Evolutionary conservation across 2,888 invertebrate genomes (phyloP).

Genomic region (Amiota communis): DNA sequence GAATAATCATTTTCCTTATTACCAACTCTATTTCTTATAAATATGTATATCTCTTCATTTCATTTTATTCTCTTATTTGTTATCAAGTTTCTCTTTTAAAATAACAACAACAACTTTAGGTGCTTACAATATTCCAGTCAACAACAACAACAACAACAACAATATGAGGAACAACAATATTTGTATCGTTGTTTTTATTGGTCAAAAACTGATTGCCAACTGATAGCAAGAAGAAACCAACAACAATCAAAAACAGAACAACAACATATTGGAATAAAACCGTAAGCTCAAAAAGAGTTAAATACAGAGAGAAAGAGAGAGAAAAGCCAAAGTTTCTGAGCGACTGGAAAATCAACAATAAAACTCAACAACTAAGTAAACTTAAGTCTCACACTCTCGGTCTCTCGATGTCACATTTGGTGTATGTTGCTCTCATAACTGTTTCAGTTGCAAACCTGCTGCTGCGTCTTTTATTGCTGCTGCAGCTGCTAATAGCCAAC

Average conservation of each 20-base stretch:
- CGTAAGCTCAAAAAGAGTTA: conserved; percentile 55
- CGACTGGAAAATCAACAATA: conserved; percentile 60
- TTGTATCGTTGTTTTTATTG: conserved; percentile 64
- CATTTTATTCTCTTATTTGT: too few relatives aligned
- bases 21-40: too few relatives aligned
- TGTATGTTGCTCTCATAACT: conserved; percentile 28
- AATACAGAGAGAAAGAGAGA: too few relatives aligned
- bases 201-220: conserved; percentile 65
- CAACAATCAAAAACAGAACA: conserved; percentile 11
- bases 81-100: too few relatives aligned
- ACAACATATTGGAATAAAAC: conserved; percentile 61
- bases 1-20: too few relatives aligned
- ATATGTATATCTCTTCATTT: too few relatives aligned
- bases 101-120: not conserved
- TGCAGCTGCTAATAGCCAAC: not conserved
- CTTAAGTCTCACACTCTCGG: not conserved
- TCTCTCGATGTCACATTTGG: not conserved
- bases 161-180: conserved; percentile 44
- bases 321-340: conserved; percentile 2
- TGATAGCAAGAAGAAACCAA: conserved; percentile 55
- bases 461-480: conserved; percentile 31
- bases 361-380: conserved; percentile 48
- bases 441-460: conserved; percentile 33
- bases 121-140: conserved; percentile 36
- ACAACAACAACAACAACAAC: conserved; percentile 47